These are phyloP conservation scores for Bicyclus anynana DNA, from an alignment of 1,140 invertebrate species.

Conservation along the genomic window DNA sequence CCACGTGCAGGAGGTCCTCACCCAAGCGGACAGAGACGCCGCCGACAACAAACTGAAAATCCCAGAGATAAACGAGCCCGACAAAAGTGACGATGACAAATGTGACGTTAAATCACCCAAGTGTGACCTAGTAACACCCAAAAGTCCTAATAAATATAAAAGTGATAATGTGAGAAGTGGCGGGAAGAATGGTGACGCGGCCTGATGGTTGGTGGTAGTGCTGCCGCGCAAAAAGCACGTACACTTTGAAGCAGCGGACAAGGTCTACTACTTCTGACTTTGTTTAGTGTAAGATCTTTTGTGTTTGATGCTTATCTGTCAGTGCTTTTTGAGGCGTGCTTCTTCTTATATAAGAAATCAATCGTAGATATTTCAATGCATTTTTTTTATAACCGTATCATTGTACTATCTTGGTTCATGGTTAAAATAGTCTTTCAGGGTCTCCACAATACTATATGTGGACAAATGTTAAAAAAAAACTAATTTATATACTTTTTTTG, in stretches of 20 bases:
- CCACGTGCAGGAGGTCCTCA: constrained; percentile 62
- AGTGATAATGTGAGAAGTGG: constrained; percentile 4
- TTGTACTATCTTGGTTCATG: no score
- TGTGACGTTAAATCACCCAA: constrained; percentile 35
- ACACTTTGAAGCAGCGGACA: constrained; percentile 57
- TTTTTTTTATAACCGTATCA: neutral
- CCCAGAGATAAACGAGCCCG: constrained; percentile 64
- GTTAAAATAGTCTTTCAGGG: no score
- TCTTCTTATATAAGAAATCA: constrained; percentile 14
- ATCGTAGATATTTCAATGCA: constrained; percentile 4
- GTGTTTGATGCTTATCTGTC: constrained; percentile 22
- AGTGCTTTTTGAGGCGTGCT: constrained; percentile 24
- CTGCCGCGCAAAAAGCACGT: constrained; percentile 63
- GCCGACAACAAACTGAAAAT: constrained; percentile 41
- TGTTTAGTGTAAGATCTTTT: constrained; percentile 1
- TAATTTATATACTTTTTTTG: no score
- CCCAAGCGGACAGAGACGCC: constrained; percentile 52
- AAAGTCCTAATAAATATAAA: constrained; percentile 9
- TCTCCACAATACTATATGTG: no score
- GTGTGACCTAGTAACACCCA: constrained; percentile 14
- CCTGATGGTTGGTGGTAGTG: constrained; percentile 69
- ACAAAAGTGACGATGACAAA: constrained; percentile 43
- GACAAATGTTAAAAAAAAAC: no score
- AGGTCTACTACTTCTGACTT: constrained; percentile 60
- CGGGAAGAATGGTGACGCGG: constrained; percentile 27